Percentiles rank a stretch among this genome's conserved stretches.
These are phyloP conservation scores for Drosophila funebris DNA, from an alignment of 1,140 invertebrate species.

Conservation along the genomic window DNA sequence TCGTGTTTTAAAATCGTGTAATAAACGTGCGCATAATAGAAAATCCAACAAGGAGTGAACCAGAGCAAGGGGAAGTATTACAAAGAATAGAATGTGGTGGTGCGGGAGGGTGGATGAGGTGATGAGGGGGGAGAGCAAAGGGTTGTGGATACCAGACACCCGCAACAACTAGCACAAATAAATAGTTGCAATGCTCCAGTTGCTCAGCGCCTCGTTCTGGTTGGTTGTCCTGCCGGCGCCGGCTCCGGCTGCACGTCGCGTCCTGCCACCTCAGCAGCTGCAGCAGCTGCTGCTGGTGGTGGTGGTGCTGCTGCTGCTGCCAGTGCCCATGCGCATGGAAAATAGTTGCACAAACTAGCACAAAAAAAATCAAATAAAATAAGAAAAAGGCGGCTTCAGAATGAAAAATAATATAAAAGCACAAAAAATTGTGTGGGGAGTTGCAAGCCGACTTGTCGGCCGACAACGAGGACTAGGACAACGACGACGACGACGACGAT, in stretches of 20 bases:
- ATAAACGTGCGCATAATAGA: constrained; percentile 81
- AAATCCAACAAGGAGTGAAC: constrained; percentile 46
- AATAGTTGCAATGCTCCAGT: constrained; percentile 79
- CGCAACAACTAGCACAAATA: constrained; percentile 62
- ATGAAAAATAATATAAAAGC: constrained; percentile 39
- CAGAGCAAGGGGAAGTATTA: neutral
- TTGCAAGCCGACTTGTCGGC: constrained; percentile 38
- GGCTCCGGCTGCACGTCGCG: constrained; percentile 11
- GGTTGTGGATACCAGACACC: constrained; percentile 21
- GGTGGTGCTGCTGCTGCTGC: constrained; percentile 64
- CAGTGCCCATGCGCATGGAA: constrained; percentile 81
- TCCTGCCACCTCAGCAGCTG: neutral
- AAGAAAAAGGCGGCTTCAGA: constrained; percentile 39
- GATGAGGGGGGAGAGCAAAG: constrained; percentile 9
- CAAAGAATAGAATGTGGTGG: no score
- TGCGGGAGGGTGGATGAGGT: neutral
- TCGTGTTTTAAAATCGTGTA: constrained; percentile 63
- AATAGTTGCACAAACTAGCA: constrained; percentile 80
- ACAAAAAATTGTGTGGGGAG: constrained; percentile 23
- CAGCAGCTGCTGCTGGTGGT: constrained; percentile 13
- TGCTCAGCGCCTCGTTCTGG: constrained; percentile 71
- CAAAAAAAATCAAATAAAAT: constrained; percentile 30
- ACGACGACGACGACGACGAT: neutral
- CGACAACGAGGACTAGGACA: constrained; percentile 5
- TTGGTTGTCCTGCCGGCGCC: constrained; percentile 67